A percentile compares a stretch with the other conserved stretches of the same genome.
phyloP scores from a whole-genome alignment of 1,140 invertebrate genomes.

The Yoshiicerus persimilis region DNA sequence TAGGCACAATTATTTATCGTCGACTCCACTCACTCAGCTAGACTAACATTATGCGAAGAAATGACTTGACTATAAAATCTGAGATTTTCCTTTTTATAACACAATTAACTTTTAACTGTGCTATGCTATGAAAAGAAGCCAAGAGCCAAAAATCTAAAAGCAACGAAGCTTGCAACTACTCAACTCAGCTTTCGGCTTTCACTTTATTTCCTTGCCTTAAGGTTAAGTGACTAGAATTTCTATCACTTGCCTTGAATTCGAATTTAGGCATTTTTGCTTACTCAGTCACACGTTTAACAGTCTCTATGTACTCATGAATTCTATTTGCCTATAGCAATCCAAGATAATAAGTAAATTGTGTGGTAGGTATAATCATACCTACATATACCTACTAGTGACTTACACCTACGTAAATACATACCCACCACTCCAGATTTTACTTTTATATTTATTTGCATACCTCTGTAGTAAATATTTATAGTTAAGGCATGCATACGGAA shows the following conservation, averaged over 20 bases:
- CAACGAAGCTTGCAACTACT: background rate
- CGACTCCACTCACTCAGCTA: background rate
- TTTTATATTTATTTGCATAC: too few species aligned
- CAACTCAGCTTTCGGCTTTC: background rate
- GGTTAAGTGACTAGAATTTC: background rate
- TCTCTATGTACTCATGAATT: too few species aligned
- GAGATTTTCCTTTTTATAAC: background rate
- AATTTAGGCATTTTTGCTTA: background rate
- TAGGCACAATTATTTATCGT: background rate
- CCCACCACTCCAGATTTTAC: too few species aligned
- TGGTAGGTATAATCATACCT: too few species aligned
- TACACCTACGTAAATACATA: too few species aligned
- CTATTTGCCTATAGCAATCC: too few species aligned
- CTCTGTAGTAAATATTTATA: too few species aligned
- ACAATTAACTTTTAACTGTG: background rate
- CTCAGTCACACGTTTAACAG: background rate
- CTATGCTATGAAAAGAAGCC: background rate
- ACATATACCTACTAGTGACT: too few species aligned
- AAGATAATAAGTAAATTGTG: too few species aligned
- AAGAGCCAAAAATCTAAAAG: background rate
- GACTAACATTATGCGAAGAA: background rate
- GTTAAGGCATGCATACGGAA: background rate
- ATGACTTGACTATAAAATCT: background rate
- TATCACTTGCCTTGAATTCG: background rate
- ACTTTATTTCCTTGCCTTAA: constrained; percentile 2